Evolutionary conservation across 2,113 vertebrate species (phyloP), one percentile per base, ranked within the genome.

Genomic region (Oceanodroma tethys): DNA sequence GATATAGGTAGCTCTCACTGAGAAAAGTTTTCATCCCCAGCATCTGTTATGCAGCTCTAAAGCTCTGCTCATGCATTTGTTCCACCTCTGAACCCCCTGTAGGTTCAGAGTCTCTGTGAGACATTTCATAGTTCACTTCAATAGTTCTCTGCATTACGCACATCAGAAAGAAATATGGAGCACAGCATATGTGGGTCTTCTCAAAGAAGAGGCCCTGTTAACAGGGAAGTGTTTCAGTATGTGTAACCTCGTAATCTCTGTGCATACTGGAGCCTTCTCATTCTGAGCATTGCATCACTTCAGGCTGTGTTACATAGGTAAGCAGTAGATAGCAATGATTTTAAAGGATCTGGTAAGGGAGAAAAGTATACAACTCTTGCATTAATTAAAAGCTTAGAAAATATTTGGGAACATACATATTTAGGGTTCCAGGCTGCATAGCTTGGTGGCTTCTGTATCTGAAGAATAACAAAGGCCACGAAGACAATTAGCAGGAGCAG

Each of bases 401-500:
- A 66, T 75, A 58, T 13, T 67, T 7, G 13, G 47, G 6, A 67
- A 97, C 98, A 74, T 98, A 99, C 99, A 0, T 98, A 98, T 86
- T 82, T 88, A 52, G 99, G 99, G 75, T 99, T 97, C 99, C 99
- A 99, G 79, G 99, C 88, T 17, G 72, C 58, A 62, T 99, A 99
- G 16, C 81, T 95, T 10, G 98, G 98, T 0, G 97, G 82, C 19
- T 70, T 85, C 93, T 98, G 93, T 50, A 92, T 96, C 96, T 99
- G 98, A 42, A 99, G 29, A 16, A 30, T 14, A 34, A 99, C 48
- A 15, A 98, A 99, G 16, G 98, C 98, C 81, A 98, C 7, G 8
- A 99, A 95, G 82, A 99, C 97, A 23, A 86, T 84, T 43, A 99
- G 48, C 70, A 99, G 98, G 97, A 99, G 94, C 47, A 98, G 5